A percentile compares a stretch with the other conserved stretches of the same genome.
These are phyloP conservation scores for Paratrypauchen microcephalus DNA, from an alignment of 2,797 vertebrate species.

Conservation along the genomic window DNA sequence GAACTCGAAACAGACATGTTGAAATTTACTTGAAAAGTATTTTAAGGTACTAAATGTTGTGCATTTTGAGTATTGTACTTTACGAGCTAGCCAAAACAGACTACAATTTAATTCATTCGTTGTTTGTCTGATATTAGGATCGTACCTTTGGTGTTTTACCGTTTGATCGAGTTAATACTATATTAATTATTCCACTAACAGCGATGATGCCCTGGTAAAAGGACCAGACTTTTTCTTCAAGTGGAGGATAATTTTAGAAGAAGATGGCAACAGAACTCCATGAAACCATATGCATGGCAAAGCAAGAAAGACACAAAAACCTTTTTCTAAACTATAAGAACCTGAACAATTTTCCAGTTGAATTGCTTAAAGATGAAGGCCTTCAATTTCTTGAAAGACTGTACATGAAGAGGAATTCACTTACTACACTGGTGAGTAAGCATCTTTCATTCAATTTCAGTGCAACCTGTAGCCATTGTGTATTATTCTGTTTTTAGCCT, in stretches of 20 bases:
- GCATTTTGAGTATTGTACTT: not conserved
- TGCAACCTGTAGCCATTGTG: not conserved
- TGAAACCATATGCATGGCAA: conserved; percentile 90
- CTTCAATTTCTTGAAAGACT: conserved; percentile 93
- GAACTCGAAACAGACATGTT: too few species aligned
- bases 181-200: conserved; percentile 16
- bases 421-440: conserved; percentile 88
- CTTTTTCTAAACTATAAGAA: conserved; percentile 97
- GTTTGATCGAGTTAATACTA: not conserved
- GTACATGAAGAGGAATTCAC: conserved; percentile 97
- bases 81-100: not conserved
- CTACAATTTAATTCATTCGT: not conserved
- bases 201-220: conserved; percentile 38
- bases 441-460: too few species aligned
- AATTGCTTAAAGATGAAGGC: conserved; percentile 92
- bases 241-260: conserved; percentile 18
- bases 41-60: conserved; percentile 18
- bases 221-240: not conserved
- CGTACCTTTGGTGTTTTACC: not conserved
- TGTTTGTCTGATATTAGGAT: not conserved
- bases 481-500: conserved; percentile 78
- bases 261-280: conserved; percentile 92
- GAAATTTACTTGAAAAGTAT: not conserved
- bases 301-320: conserved; percentile 94
- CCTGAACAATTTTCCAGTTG: conserved; percentile 88